Evolutionary conservation across 2,113 vertebrate genomes (phyloP).

Genomic region (Pandion haliaetus): DNA sequence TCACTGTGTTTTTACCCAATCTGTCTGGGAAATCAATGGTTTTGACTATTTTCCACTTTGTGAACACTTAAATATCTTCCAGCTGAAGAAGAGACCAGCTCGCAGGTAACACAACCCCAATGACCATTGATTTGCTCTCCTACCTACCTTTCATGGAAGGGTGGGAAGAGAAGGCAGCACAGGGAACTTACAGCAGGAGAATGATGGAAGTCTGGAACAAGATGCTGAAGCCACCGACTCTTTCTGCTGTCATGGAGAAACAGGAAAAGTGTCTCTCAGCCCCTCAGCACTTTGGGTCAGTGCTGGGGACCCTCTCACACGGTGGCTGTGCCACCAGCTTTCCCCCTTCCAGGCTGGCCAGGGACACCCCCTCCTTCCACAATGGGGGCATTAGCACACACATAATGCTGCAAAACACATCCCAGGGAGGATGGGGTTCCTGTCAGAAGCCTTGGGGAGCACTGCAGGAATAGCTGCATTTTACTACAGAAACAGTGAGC

Average conservation of each 20-base stretch:
- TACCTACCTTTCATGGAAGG: background rate
- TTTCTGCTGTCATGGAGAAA: background rate
- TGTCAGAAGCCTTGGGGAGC: background rate
- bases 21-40: background rate
- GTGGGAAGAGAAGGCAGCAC: background rate
- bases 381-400: background rate
- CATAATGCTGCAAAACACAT: background rate
- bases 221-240: background rate
- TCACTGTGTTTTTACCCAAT: background rate
- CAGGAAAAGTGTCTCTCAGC: background rate
- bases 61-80: background rate
- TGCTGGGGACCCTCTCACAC: fast-evolving
- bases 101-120: background rate
- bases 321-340: background rate
- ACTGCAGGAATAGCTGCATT: conserved; percentile 10
- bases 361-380: background rate
- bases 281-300: background rate
- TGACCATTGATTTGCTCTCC: background rate
- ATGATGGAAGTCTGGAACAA: background rate
- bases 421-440: background rate
- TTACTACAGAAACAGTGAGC: background rate
- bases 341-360: background rate
- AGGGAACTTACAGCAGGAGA: background rate
- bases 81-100: background rate
- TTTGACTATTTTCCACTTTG: background rate